These are phyloP conservation scores for Scartelaos histophorus DNA, from an alignment of 2,113 vertebrate species.

Conservation along the genomic window DNA sequence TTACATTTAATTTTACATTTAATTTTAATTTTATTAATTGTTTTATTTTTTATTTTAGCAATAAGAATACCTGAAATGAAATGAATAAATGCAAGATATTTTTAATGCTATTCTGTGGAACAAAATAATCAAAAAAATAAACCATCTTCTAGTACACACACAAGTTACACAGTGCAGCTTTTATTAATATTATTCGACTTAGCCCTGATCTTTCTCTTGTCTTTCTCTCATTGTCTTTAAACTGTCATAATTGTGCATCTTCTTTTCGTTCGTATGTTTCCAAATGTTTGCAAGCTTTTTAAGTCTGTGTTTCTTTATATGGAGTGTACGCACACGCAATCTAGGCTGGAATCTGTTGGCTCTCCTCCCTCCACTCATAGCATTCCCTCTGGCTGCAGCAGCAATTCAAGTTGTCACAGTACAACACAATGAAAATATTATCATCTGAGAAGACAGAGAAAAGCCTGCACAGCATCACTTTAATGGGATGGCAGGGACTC, in stretches of 20 bases:
- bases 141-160: too few relatives aligned
- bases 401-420: conserved; percentile 44
- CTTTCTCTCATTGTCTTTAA: not conserved
- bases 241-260: not conserved
- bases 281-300: conserved; percentile 27
- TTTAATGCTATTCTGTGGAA: too few relatives aligned
- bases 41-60: too few relatives aligned
- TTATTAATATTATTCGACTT: not conserved
- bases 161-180: too few relatives aligned
- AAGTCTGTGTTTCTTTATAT: conserved; percentile 61
- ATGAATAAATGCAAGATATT: too few relatives aligned
- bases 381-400: conserved; percentile 47
- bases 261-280: conserved; percentile 14
- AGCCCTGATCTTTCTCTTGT: not conserved
- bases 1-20: too few relatives aligned
- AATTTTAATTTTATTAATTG: too few relatives aligned
- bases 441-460: conserved; percentile 23
- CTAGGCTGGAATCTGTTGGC: conserved; percentile 50
- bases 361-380: conserved; percentile 44
- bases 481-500: conserved; percentile 14
- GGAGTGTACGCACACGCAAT: conserved; percentile 26
- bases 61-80: too few relatives aligned
- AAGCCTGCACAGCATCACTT: conserved; percentile 15
- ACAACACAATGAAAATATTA: conserved; percentile 21
- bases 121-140: too few relatives aligned